Evolutionary conservation across 2,113 vertebrate species (phyloP).

Genomic region (Prunella himalayana): DNA sequence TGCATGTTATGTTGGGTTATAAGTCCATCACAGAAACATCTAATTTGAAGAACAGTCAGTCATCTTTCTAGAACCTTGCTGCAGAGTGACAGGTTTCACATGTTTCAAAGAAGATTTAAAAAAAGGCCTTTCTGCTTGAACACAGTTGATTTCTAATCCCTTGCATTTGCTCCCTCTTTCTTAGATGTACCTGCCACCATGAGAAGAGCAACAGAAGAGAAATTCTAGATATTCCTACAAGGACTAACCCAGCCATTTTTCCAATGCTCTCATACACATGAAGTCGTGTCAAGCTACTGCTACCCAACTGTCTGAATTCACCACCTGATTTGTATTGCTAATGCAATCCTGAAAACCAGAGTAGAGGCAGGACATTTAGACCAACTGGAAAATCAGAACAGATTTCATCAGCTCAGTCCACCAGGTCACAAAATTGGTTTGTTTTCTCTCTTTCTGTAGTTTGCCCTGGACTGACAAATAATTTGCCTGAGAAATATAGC

Average conservation of each 20-base stretch:
- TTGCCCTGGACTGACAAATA: background rate
- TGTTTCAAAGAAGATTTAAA: background rate
- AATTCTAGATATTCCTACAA: background rate
- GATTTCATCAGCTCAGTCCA: background rate
- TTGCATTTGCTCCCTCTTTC: background rate
- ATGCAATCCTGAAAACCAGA: background rate
- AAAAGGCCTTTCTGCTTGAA: background rate
- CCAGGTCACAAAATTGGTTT: background rate
- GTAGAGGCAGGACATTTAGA: background rate
- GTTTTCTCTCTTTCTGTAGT: background rate
- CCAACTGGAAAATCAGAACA: background rate
- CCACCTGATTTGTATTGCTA: background rate
- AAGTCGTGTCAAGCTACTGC: background rate
- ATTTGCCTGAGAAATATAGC: background rate
- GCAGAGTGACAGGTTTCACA: background rate
- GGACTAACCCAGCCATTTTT: background rate
- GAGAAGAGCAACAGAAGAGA: background rate
- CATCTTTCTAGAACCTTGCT: background rate
- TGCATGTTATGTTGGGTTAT: background rate
- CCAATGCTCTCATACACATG: background rate
- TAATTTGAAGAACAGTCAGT: background rate
- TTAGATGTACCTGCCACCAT: background rate
- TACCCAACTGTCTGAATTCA: background rate
- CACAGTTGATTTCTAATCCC: background rate
- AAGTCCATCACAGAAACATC: background rate